Percentiles rank a stretch among this genome's conserved stretches.
These are phyloP conservation scores for Phodopus roborovskii DNA, from an alignment of 2,113 vertebrate genomes.

Conservation along the genomic window DNA sequence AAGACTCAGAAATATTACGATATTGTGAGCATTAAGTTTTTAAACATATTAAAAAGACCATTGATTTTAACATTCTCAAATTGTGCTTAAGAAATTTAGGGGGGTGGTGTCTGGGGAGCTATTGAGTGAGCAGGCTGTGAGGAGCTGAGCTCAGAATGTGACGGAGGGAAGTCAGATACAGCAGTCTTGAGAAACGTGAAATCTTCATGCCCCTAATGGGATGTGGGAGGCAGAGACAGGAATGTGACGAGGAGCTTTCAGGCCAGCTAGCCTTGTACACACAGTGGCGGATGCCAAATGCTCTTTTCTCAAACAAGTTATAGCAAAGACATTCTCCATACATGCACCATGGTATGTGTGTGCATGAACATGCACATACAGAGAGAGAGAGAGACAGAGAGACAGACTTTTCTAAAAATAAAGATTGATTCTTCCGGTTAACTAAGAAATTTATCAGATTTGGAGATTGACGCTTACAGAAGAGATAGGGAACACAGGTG, in stretches of 20 bases:
- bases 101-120: not conserved
- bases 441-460: conserved; percentile 22
- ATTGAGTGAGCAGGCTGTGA: not conserved
- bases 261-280: not conserved
- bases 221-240: not conserved
- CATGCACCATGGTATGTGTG: not conserved
- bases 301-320: not conserved
- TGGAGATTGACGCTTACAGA: not conserved
- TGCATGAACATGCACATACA: not conserved
- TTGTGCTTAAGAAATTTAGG: not conserved
- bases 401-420: not conserved
- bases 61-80: not conserved
- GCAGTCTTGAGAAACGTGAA: not conserved
- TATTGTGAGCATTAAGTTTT: not conserved
- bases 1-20: not conserved
- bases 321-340: not conserved
- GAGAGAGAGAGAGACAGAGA: not conserved
- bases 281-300: not conserved
- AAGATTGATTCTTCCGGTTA: not conserved
- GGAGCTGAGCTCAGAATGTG: not conserved
- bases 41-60: conserved; percentile 1
- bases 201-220: no score
- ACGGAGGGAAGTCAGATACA: no score
- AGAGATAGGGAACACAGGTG: no score
- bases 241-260: not conserved